phyloP scores from a whole-genome alignment of 2,113 vertebrate genomes.

The Elanus axillaris region DNA sequence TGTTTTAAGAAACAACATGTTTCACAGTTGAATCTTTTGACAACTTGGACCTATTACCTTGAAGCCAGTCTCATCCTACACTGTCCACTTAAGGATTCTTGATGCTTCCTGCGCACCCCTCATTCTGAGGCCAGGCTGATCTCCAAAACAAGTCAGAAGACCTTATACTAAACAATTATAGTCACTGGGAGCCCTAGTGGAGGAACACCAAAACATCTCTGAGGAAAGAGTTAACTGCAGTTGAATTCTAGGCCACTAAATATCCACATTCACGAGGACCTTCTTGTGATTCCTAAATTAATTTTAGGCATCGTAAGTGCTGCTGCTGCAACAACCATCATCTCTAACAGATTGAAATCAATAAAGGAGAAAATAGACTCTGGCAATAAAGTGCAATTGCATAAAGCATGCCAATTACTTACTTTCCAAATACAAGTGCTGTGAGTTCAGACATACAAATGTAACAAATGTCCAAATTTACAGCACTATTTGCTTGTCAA shows the following conservation, averaged over 20 bases:
- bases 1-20: neutral
- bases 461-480: neutral
- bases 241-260: neutral
- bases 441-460: neutral
- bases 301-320: neutral
- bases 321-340: neutral
- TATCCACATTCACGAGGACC: neutral
- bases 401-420: neutral
- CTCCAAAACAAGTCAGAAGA: neutral
- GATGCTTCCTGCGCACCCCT: neutral
- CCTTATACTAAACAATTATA: neutral
- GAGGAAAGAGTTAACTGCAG: neutral
- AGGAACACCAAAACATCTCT: neutral
- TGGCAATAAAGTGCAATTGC: neutral
- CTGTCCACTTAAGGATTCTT: neutral
- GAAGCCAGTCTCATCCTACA: neutral
- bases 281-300: neutral
- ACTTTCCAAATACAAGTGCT: neutral
- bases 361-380: neutral
- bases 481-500: neutral
- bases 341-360: neutral
- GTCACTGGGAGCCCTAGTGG: neutral
- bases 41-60: neutral
- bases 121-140: neutral
- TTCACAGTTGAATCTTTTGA: neutral